phyloP scores from a whole-genome alignment of 2,888 invertebrate genomes.

The Drosophila mayaguana region DNA sequence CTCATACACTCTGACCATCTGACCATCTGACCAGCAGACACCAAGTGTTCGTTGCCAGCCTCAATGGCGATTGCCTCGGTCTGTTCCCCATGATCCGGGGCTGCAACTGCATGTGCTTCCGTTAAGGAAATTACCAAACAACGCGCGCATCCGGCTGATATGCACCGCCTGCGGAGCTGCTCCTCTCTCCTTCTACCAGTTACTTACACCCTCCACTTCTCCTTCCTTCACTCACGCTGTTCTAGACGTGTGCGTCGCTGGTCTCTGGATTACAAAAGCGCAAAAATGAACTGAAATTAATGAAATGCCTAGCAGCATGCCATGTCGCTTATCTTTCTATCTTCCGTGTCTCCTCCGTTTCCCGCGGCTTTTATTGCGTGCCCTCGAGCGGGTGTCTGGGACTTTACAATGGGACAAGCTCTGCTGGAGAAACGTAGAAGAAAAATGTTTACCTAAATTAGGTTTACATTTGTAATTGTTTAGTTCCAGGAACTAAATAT shows the following conservation, averaged over 20 bases:
- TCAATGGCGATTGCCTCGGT: constrained; percentile 7
- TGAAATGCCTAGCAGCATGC: constrained; percentile 73
- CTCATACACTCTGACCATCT: constrained; percentile 7
- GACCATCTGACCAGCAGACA: constrained; percentile 22
- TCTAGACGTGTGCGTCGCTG: constrained; percentile 46
- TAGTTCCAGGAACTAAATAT: background rate
- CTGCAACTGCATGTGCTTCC: constrained; percentile 71
- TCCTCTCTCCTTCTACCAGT: constrained; percentile 11
- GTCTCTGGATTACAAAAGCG: constrained; percentile 39
- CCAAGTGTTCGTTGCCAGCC: constrained; percentile 22
- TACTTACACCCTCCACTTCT: background rate
- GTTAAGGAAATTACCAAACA: constrained; percentile 78
- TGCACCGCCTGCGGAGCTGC: constrained; percentile 65
- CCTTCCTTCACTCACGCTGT: constrained; percentile 12
- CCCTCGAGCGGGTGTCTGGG: constrained; percentile 16
- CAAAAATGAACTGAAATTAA: constrained; percentile 65
- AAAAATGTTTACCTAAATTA: constrained; percentile 29
- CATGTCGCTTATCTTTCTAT: constrained; percentile 20
- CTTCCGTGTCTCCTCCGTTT: background rate
- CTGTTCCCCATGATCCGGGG: constrained; percentile 31
- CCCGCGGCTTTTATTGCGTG: constrained; percentile 26
- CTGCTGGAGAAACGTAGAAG: constrained; percentile 1
- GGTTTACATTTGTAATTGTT: constrained; percentile 26
- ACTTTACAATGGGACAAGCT: constrained; percentile 6
- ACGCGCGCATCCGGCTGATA: constrained; percentile 75